Evolutionary conservation across 1,140 invertebrate species (phyloP).

Genomic region (Drosophila murphyi): DNA sequence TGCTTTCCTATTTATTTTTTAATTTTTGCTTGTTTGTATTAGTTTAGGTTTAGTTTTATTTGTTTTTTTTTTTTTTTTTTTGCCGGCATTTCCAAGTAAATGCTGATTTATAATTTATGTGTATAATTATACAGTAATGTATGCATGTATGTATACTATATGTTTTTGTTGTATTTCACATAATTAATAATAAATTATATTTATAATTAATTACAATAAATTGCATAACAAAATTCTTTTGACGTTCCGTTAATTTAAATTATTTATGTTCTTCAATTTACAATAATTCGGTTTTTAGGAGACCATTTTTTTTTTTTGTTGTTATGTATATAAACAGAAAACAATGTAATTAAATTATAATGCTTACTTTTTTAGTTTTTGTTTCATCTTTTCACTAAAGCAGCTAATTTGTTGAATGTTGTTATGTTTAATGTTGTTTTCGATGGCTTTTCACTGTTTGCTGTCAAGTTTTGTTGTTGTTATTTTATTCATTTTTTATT

Average conservation of each 20-base stretch:
- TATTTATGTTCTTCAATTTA: slow-evolving; percentile 43
- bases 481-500: slow-evolving; percentile 11
- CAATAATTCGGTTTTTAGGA: slow-evolving; percentile 34
- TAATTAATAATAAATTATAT: slow-evolving; percentile 67
- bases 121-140: slow-evolving; percentile 52
- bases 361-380: slow-evolving; percentile 21
- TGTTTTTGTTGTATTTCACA: slow-evolving; percentile 43
- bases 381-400: slow-evolving; percentile 4
- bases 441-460: slow-evolving; percentile 7
- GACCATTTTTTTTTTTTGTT: slow-evolving; percentile 19
- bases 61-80: slow-evolving; percentile 31
- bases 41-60: slow-evolving; percentile 30
- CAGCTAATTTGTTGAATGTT: slow-evolving; percentile 8
- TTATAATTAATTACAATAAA: slow-evolving; percentile 74
- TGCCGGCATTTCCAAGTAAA: slow-evolving; percentile 56
- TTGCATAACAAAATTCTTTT: slow-evolving; percentile 68
- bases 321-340: slow-evolving; percentile 52
- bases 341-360: slow-evolving; percentile 56
- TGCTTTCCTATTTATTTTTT: slow-evolving; percentile 23
- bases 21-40: not conserved
- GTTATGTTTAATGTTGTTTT: slow-evolving; percentile 7
- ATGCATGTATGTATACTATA: slow-evolving; percentile 39
- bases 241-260: slow-evolving; percentile 47
- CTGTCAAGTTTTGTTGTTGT: slow-evolving; percentile 1
- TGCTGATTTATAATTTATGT: slow-evolving; percentile 55